A percentile compares a stretch with the other conserved stretches of the same genome.
These are phyloP conservation scores for Cheilosia impressa DNA, from an alignment of 2,888 invertebrate species.

Conservation along the genomic window DNA sequence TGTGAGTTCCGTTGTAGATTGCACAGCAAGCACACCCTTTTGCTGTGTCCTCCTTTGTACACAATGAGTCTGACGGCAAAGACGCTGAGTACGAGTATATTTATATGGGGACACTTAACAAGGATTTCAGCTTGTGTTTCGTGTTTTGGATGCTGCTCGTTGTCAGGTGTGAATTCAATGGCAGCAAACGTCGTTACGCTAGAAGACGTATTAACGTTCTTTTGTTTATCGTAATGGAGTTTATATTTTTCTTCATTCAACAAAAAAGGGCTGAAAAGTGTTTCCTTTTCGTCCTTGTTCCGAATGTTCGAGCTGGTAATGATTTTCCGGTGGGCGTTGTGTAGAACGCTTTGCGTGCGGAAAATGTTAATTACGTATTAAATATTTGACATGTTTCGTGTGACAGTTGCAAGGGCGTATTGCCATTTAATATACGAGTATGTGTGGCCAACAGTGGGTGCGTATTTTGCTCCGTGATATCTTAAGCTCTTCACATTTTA, in stretches of 20 bases:
- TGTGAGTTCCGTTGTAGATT: conserved; percentile 59
- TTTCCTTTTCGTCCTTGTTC: background rate
- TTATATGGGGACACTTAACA: conserved; percentile 39
- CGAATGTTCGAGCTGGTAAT: conserved; percentile 44
- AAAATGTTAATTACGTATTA: conserved; percentile 44
- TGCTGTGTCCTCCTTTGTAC: background rate
- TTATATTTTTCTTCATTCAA: conserved; percentile 21
- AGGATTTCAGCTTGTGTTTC: conserved; percentile 33
- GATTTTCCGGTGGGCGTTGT: conserved; percentile 40
- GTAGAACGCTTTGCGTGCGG: conserved; percentile 13
- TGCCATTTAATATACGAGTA: background rate
- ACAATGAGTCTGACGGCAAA: conserved; percentile 21
- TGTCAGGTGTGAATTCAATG: conserved; percentile 56
- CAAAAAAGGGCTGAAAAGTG: background rate
- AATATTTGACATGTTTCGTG: conserved; percentile 1
- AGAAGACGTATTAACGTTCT: conserved; percentile 44
- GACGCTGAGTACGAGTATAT: background rate
- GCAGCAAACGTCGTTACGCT: conserved; percentile 36
- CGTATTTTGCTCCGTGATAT: too few relatives aligned
- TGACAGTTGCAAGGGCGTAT: background rate
- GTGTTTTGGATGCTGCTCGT: conserved; percentile 9
- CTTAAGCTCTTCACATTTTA: too few relatives aligned
- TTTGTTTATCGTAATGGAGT: conserved; percentile 56
- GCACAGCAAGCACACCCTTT: conserved; percentile 14
- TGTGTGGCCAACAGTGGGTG: conserved; percentile 1